These are phyloP conservation scores for Scatophagus argus DNA, from an alignment of 2,113 vertebrate genomes.

Conservation along the genomic window DNA sequence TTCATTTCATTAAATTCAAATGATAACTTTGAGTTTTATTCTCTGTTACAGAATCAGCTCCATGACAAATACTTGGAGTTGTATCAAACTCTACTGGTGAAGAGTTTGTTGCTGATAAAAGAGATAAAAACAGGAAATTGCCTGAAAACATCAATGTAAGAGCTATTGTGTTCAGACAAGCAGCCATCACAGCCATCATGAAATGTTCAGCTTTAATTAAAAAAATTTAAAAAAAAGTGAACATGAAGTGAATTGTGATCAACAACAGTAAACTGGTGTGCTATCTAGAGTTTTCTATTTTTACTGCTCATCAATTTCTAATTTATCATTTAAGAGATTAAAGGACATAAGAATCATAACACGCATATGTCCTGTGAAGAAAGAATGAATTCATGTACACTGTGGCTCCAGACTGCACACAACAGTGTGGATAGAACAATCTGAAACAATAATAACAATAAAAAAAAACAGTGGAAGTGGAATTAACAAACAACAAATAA, in stretches of 20 bases:
- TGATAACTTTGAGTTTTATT: not conserved
- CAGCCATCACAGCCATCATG: not conserved
- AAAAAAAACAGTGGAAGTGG: not conserved
- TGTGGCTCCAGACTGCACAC: too few relatives aligned
- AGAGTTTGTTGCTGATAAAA: not conserved
- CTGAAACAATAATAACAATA: not conserved
- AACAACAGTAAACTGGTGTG: not conserved
- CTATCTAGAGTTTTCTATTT: not conserved
- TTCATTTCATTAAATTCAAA: not conserved
- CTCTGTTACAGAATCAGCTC: not conserved
- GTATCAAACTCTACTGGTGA: not conserved
- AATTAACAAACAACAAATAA: not conserved
- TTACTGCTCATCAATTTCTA: not conserved
- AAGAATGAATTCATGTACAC: not conserved
- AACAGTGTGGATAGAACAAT: not conserved
- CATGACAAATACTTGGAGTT: not conserved
- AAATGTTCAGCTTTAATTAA: too few relatives aligned
- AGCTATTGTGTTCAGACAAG: not conserved
- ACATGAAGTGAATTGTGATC: not conserved
- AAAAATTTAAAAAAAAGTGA: not conserved
- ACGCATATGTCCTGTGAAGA: not conserved
- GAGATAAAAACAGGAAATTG: slow-evolving; percentile 39
- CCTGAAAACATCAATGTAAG: not conserved
- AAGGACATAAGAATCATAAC: not conserved
- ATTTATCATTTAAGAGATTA: not conserved